These are phyloP conservation scores for Enteromius treurensis DNA, from an alignment of 2,797 vertebrate genomes.

Conservation along the genomic window DNA sequence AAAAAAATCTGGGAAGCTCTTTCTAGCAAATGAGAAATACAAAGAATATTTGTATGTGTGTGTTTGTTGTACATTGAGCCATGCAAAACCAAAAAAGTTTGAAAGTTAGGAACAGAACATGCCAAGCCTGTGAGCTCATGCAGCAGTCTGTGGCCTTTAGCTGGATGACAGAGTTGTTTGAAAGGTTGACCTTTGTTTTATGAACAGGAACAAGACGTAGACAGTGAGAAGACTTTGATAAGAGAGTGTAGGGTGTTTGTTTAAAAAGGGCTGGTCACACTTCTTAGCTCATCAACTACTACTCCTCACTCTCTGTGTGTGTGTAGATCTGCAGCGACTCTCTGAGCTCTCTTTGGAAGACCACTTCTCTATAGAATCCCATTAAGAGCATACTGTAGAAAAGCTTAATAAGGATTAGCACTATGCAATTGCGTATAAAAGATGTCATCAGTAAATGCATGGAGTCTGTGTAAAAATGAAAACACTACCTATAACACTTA, in stretches of 20 bases:
- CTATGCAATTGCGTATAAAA: constrained; percentile 20
- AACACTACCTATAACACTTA: constrained; percentile 27
- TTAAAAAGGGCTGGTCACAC: constrained; percentile 22
- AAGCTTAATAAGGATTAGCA: constrained; percentile 47
- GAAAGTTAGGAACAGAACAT: neutral
- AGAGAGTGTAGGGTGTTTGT: constrained; percentile 34
- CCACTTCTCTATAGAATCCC: constrained; percentile 30
- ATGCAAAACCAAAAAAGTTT: neutral
- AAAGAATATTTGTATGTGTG: constrained; percentile 12
- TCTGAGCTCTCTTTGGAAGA: constrained; percentile 12
- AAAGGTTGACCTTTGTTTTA: constrained; percentile 54
- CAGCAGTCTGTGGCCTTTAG: constrained; percentile 33
- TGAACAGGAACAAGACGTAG: constrained; percentile 21
- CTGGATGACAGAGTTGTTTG: constrained; percentile 23
- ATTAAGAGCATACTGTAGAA: constrained; percentile 20
- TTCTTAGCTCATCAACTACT: constrained; percentile 8
- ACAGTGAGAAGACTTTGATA: constrained; percentile 42
- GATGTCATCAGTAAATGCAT: constrained; percentile 36
- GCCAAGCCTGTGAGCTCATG: neutral
- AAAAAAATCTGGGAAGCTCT: neutral
- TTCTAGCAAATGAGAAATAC: neutral
- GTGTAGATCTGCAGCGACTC: neutral
- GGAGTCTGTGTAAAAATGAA: constrained; percentile 28
- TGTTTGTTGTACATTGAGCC: neutral
- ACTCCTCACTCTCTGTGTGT: neutral